These are phyloP conservation scores for Brassicogethes aeneus DNA, from an alignment of 2,888 invertebrate genomes.

Conservation along the genomic window DNA sequence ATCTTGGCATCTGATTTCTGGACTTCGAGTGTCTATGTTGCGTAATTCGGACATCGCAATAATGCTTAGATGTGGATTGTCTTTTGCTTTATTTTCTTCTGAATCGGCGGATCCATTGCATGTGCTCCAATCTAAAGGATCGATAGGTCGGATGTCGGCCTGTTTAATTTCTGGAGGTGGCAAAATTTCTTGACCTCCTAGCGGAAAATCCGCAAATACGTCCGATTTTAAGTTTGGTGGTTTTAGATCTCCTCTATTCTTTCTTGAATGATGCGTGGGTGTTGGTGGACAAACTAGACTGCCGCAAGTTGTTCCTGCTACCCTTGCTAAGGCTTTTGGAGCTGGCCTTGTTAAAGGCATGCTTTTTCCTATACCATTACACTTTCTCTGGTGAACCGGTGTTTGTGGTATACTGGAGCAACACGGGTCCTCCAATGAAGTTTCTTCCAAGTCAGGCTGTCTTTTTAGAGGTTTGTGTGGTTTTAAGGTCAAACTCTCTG, in stretches of 20 bases:
- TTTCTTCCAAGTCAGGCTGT: conserved; percentile 27
- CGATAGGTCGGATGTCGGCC: conserved; percentile 37
- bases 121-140: conserved; percentile 22
- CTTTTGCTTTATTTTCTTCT: conserved; percentile 15
- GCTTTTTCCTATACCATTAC: neutral
- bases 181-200: conserved; percentile 35
- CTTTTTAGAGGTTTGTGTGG: conserved; percentile 63
- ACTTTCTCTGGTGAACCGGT: conserved; percentile 17
- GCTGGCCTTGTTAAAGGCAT: conserved; percentile 43
- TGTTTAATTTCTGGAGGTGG: conserved; percentile 36
- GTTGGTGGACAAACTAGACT: conserved; percentile 74
- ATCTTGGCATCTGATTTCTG: conserved; percentile 29
- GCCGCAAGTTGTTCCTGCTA: conserved; percentile 35
- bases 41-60: conserved; percentile 50
- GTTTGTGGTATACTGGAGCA: conserved; percentile 15
- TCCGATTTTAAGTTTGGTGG: conserved; percentile 45
- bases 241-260: conserved; percentile 43
- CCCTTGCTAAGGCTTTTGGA: conserved; percentile 52
- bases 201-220: conserved; percentile 11
- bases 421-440: conserved; percentile 8
- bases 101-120: conserved; percentile 9
- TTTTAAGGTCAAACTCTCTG: conserved; percentile 37
- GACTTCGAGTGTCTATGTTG: conserved; percentile 44
- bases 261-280: conserved; percentile 75
- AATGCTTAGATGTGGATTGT: conserved; percentile 46